phyloP scores from a whole-genome alignment of 2,797 vertebrate species.

The Kryptopterus vitreolus region DNA sequence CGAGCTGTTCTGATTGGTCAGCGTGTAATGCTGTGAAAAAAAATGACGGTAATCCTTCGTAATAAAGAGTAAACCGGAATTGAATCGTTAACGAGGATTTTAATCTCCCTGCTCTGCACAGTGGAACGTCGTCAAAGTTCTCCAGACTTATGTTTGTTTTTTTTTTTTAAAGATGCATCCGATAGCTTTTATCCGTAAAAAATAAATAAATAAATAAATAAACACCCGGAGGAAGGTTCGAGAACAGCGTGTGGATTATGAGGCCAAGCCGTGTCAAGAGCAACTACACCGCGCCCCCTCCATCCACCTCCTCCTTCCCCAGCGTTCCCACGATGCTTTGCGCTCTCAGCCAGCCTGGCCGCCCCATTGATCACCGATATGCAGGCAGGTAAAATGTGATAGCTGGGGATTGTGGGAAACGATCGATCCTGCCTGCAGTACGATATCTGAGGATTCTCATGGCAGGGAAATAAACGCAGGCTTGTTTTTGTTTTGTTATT shows the following conservation, averaged over 20 bases:
- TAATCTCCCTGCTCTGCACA: too few relatives aligned
- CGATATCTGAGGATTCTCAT: conserved; percentile 59
- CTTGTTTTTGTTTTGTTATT: neutral
- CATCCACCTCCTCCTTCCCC: conserved; percentile 22
- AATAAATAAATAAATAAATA: neutral
- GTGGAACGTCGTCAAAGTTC: too few relatives aligned
- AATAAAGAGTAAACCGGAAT: too few relatives aligned
- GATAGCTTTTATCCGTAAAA: neutral
- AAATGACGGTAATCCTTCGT: too few relatives aligned
- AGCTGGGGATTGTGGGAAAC: conserved; percentile 71
- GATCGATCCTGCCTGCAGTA: conserved; percentile 68
- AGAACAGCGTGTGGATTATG: conserved; percentile 48
- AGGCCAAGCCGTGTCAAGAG: neutral
- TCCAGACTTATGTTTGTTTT: neutral
- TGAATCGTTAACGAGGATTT: too few relatives aligned
- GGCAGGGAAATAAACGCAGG: conserved; percentile 43
- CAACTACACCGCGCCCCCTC: conserved; percentile 20
- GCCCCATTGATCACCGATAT: conserved; percentile 73
- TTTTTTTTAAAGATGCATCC: neutral
- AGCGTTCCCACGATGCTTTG: conserved; percentile 52
- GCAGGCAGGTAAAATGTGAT: conserved; percentile 75
- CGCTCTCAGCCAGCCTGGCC: conserved; percentile 45
- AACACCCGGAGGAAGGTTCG: neutral
- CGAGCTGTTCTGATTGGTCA: too few relatives aligned
- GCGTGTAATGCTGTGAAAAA: too few relatives aligned